phyloP scores from a whole-genome alignment of 2,113 vertebrate genomes.

The Varanus komodoensis region DNA sequence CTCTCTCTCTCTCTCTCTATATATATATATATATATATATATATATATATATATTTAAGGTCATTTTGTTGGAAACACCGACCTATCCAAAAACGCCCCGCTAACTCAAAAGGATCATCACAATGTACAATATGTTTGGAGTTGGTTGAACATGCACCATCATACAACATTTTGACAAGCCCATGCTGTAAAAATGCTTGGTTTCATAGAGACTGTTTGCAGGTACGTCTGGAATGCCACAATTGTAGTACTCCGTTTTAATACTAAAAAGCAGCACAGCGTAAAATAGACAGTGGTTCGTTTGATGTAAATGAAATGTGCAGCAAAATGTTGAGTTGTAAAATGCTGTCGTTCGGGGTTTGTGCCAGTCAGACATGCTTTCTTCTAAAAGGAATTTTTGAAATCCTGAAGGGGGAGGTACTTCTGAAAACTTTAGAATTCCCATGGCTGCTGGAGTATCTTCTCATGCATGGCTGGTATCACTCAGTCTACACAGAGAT shows the following conservation, averaged over 20 bases:
- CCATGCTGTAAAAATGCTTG: conserved; percentile 93
- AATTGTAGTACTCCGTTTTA: neutral
- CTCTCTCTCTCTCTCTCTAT: no score
- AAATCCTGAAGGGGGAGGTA: neutral
- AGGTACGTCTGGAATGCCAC: conserved; percentile 78
- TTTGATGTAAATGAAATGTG: neutral
- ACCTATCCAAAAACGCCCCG: conserved; percentile 82
- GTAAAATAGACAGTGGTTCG: neutral
- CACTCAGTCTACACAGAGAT: neutral
- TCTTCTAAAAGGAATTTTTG: neutral
- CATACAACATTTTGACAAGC: conserved; percentile 86
- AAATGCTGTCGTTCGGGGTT: neutral
- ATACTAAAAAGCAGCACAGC: neutral
- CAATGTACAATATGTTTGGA: conserved; percentile 95
- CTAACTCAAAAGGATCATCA: conserved; percentile 77
- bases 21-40: no score
- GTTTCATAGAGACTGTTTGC: conserved; percentile 96
- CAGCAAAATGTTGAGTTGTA: neutral
- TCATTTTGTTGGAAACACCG: conserved; percentile 91
- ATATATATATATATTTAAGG: conserved; percentile 75
- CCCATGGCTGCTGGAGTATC: no score
- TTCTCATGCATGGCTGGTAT: neutral
- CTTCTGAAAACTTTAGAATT: neutral
- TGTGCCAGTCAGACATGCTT: neutral
- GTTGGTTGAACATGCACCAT: conserved; percentile 82